Base-by-base conservation (phyloP, 2,888 invertebrate genomes). In the Rhogogaster chlorosoma region DNA sequence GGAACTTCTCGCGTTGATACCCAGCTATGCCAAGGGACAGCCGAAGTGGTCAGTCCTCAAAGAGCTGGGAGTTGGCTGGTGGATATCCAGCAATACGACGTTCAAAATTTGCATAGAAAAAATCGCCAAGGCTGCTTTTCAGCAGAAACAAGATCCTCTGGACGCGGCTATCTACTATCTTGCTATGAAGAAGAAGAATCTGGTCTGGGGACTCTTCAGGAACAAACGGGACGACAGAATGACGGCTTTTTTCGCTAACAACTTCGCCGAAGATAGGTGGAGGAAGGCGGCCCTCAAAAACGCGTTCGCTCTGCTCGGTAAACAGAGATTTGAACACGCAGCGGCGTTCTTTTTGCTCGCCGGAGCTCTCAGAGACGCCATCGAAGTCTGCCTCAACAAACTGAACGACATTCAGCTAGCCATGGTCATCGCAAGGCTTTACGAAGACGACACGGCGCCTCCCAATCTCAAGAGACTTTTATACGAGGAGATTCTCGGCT, bases 261-360 rank as follows among this genome's bases (percentile, higher is more conserved):
- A 99, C 92, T 99, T 99, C 92, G 93, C 94, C 1, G 97, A 98
- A 91, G 98, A 99, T 90, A 95, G 99, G 83, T 99, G 99, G 99
- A 96, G 99, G 29, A 99, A 98, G 92, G 99, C 99, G 0, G 99
- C 99, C 0, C 93, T 99, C 87, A 99, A 99, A 94, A 99, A 99
- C 93, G 99, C 99, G 0, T 99, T 99, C 92, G 99, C 98, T 2
- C 94, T 99, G 67, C 95, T 99, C 61, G 98, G 99, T 3, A 98
- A 98, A 91, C 99, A 99, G 93, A 94, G 99, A 80, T 99, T 99
- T 93, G 98, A 98, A 86, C 99, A 99, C 92, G 99, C 99, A 0
- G 99, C 99, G 0, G 99, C 99, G 0, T 99, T 99, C 94, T 99
- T 99, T 94, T 94, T 99, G 84, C 94, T 99, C 6, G 99, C 98